Evolutionary conservation across 2,888 invertebrate genomes (phyloP).

Genomic region (Aphelenchoides bicaudatus): DNA sequence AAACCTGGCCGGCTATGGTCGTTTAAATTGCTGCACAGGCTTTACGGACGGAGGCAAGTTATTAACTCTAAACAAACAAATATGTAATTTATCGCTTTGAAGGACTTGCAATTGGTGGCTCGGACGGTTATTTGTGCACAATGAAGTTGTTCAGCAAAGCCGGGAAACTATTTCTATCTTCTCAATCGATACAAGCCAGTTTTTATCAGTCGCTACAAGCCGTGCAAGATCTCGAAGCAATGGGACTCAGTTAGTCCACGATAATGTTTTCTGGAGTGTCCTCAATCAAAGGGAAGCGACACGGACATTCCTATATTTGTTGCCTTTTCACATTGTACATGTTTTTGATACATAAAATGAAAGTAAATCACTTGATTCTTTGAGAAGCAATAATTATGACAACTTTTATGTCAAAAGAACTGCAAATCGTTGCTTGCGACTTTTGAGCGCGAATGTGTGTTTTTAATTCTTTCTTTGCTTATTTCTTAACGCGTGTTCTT

Average conservation of each 20-base stretch:
- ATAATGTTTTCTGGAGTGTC: not conserved
- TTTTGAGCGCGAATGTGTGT: not conserved
- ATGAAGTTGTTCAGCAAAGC: slow-evolving; percentile 32
- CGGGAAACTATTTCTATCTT: slow-evolving; percentile 34
- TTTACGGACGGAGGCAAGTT: no score
- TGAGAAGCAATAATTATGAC: no score
- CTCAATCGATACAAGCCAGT: slow-evolving; percentile 35
- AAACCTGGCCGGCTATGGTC: no score
- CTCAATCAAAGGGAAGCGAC: not conserved
- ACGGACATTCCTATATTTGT: no score
- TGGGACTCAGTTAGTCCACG: not conserved
- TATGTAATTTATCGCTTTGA: not conserved
- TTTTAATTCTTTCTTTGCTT: not conserved
- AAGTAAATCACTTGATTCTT: no score
- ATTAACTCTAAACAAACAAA: no score
- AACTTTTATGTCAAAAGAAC: no score
- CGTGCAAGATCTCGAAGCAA: not conserved
- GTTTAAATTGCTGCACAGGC: no score
- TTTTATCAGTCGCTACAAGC: slow-evolving; percentile 5
- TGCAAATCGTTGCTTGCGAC: not conserved
- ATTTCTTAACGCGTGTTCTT: not conserved
- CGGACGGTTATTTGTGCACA: slow-evolving; percentile 32
- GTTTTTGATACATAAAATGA: no score
- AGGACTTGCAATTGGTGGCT: slow-evolving; percentile 29
- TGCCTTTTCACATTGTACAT: no score